Conservation (phyloP, 2,797 vertebrate genomes). For the Cyclopterus lumpus region DNA sequence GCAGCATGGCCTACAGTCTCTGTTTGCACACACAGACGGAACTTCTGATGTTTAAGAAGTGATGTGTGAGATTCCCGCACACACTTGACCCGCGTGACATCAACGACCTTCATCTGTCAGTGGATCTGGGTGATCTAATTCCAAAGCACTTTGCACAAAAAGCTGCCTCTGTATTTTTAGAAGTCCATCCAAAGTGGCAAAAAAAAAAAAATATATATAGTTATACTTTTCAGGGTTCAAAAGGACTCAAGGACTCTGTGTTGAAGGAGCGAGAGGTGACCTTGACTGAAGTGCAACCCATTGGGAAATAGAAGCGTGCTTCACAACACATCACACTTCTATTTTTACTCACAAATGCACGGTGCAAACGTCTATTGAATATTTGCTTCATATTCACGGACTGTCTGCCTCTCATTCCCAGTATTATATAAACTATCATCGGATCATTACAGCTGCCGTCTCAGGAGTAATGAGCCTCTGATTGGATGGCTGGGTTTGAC, state of each 20-base stretch:
- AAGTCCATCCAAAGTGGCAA: background rate
- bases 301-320: conserved; percentile 1
- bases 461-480: background rate
- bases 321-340: conserved; percentile 17
- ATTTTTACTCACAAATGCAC: background rate
- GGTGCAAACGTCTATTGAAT: background rate
- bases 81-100: background rate
- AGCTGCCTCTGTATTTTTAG: background rate
- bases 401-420: background rate
- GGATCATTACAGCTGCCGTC: background rate
- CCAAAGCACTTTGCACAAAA: background rate
- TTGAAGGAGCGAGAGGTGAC: conserved; percentile 9
- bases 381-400: background rate
- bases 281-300: conserved; percentile 12
- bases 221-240: background rate
- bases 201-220: background rate
- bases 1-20: background rate
- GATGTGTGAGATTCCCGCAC: background rate
- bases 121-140: conserved; percentile 1
- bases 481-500: background rate
- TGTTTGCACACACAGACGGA: background rate
- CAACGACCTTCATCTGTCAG: background rate
- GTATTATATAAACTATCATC: background rate
- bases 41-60: background rate
- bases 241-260: conserved; percentile 7